Base-by-base conservation (phyloP, 2,113 vertebrate genomes). In the Cyanoderma ruficeps region DNA sequence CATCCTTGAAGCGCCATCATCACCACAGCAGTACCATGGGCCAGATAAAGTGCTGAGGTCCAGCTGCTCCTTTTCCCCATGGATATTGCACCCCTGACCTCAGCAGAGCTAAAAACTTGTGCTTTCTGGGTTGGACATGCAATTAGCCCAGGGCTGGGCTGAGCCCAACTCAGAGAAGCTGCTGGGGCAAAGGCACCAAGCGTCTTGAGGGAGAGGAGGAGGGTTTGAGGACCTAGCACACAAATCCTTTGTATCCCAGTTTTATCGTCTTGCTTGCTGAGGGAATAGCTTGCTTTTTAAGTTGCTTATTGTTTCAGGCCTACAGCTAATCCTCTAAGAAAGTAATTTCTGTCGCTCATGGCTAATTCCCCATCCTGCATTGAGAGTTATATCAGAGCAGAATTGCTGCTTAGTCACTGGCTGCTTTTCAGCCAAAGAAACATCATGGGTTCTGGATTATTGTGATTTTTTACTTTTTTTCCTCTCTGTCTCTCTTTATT, bases 301-400 rank as follows among this genome's bases (percentile, higher is more conserved):
- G 71, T 90, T 96, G 85, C 63, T 95, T 91, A 71, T 96, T 94
- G n/a, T 93, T 95, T 95, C 79, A 72, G 82, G 60, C 83, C 82
- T 77, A 50, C 59, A 85, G 67, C 55, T 95, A 95, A 95, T 96
- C 93, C 68, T 70, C 59, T 74, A 80, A 93, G 92, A 91, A 88
- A 86, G 76, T 95, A 4, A 92, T 90, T 97, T 86, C 79, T 90
- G 79, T 70, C 93, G 90, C 71, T 95, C 1, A 11, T 93, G 90
- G 82, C 79, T 93, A 92, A 92, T 88, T 89, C 80, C 41, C 41
- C 21, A n/a, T 91, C 75, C 57, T 69, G 70, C 1, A 3, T 23
- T 25, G 60, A 67, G 85, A 95, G 56, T 39, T 72, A 2, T 28
- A 70, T 77, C 35, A 46, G 78, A 86, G 27, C 24, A 80, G 82